Evolutionary conservation across 2,888 invertebrate species (phyloP).

Genomic region (Apantesis nais): DNA sequence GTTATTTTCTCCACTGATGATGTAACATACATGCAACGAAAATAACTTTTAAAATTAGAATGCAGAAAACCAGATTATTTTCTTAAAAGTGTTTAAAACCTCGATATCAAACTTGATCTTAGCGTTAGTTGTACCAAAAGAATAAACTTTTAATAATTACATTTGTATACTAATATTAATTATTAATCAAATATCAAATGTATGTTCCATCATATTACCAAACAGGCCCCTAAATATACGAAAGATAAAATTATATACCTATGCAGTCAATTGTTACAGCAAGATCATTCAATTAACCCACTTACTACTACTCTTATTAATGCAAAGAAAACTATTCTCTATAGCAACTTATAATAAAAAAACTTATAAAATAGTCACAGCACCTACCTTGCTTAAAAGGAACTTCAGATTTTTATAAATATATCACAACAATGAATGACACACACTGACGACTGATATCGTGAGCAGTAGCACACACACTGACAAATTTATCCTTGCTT

Average conservation of each 20-base stretch:
- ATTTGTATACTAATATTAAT: too few species aligned
- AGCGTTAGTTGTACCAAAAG: too few species aligned
- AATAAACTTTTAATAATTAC: too few species aligned
- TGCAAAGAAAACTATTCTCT: neutral
- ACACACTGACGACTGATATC: neutral
- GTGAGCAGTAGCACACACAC: neutral
- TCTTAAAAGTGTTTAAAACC: too few species aligned
- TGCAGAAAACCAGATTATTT: too few species aligned
- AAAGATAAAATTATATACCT: neutral
- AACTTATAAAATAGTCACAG: neutral
- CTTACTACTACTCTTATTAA: neutral
- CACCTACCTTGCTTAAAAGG: neutral
- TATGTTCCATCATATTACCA: neutral
- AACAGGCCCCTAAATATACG: neutral
- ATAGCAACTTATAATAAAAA: neutral
- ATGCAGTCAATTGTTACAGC: neutral
- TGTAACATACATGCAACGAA: neutral
- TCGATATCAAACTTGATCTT: too few species aligned
- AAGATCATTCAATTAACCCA: neutral
- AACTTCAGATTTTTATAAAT: neutral
- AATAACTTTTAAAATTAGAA: neutral
- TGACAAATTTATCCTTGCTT: slow-evolving; percentile 3
- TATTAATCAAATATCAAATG: too few species aligned
- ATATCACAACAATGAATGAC: neutral
- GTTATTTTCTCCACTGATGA: neutral